Evolutionary conservation across 2,113 vertebrate genomes (phyloP).

Genomic region (Mustela nigripes): DNA sequence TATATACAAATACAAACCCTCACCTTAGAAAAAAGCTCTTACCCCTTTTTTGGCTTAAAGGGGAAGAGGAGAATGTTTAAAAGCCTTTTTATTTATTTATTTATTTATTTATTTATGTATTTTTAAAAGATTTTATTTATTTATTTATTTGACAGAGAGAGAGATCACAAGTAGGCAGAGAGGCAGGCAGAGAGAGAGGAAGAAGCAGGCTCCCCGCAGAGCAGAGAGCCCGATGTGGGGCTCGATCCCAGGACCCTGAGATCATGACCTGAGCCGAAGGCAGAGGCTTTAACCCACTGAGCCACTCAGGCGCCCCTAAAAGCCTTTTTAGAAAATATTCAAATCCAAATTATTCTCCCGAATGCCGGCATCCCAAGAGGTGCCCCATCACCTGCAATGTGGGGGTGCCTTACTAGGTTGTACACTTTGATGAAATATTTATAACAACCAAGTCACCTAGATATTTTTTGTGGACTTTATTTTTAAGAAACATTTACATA

Average conservation of each 20-base stretch:
- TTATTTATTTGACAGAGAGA: too few relatives aligned
- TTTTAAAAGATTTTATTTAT: too few relatives aligned
- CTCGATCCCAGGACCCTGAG: too few relatives aligned
- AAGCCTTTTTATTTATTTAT: background rate
- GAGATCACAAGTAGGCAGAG: too few relatives aligned
- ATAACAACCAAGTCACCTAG: background rate
- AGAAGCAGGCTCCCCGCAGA: too few relatives aligned
- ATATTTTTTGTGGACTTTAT: conserved; percentile 47
- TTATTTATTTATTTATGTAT: too few relatives aligned
- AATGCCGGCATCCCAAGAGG: background rate
- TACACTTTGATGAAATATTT: conserved; percentile 1
- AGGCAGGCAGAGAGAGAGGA: too few relatives aligned
- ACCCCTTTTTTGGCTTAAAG: background rate
- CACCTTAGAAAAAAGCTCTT: background rate
- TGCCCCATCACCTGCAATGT: background rate
- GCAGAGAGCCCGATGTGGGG: too few relatives aligned
- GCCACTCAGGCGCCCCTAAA: background rate
- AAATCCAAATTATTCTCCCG: background rate
- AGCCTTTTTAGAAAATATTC: background rate
- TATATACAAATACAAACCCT: background rate
- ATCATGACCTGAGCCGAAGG: too few relatives aligned
- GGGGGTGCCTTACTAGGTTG: background rate
- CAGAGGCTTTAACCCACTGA: too few relatives aligned
- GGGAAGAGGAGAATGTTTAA: background rate
- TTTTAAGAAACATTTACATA: conserved; percentile 62